Base-by-base conservation (phyloP, 2,888 invertebrate genomes). In the Tachina lurida region DNA sequence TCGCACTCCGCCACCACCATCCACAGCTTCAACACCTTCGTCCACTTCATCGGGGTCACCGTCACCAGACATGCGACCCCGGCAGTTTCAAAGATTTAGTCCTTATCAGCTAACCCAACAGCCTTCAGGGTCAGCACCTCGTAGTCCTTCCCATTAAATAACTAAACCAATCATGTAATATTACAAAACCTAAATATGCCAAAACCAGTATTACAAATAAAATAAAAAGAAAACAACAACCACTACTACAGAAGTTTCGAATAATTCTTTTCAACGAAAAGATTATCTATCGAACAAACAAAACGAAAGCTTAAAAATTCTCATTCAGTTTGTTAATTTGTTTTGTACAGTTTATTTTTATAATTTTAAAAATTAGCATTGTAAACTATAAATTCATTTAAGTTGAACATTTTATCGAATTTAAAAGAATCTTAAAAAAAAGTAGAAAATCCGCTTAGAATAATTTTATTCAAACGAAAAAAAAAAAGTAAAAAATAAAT, bases 1-100 rank as follows among this genome's bases (percentile, higher is more conserved):
- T 84, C 89, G 90, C 8, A 89, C 91, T 15, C 90, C 92, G 15
- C 90, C 92, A 49, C 91, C 91, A 13, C 91, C 92, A 41, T 90
- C 92, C 56, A 89, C 91, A 60, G 91, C 91, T 22, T 90, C 92
- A 19, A 90, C 91, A 70, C 91, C 92, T 19, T 91, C 92, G 77
- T 91, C 92, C 70, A 91, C 92, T 10, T 92, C 92, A 39, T 92
- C 92, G n/a, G 92, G 92, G n/a, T 93, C 93, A 17, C 92, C 92
- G 10, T 93, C 92, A 56, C 92, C 92, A 31, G 92, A 92, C 84
- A 92, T 93, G 91, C 88, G 93, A 22, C 90, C 92, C 41, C 91
- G 92, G 62, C 92, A 92, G 80, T 92, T 89, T 87, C 92, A 92
- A 70, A 90, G 92, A 67, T 92, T 91, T 75, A 92, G 92, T 81